phyloP scores from a whole-genome alignment of 2,888 invertebrate species.

The Parnassius smintheus region DNA sequence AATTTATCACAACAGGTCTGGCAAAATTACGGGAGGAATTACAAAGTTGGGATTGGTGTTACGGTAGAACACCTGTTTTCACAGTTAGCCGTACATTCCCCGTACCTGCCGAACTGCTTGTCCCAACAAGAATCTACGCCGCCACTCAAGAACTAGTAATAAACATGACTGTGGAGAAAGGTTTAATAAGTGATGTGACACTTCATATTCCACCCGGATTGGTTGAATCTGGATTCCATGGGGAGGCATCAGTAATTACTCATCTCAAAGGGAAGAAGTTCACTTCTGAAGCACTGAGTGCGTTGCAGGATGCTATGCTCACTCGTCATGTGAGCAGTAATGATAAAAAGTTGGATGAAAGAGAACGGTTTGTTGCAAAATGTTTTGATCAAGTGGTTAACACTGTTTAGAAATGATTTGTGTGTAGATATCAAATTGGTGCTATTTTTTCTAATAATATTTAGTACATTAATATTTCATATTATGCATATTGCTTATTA shows the following conservation, averaged over 20 bases:
- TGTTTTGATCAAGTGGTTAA: slow-evolving; percentile 84
- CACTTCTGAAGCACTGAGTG: slow-evolving; percentile 82
- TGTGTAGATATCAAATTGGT: slow-evolving; percentile 31
- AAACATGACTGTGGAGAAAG: slow-evolving; percentile 83
- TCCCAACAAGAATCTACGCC: slow-evolving; percentile 59
- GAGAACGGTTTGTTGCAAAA: slow-evolving; percentile 83
- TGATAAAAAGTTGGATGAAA: slow-evolving; percentile 69
- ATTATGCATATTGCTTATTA: not conserved
- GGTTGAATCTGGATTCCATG: slow-evolving; percentile 80
- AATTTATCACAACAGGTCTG: slow-evolving; percentile 78
- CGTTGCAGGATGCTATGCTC: slow-evolving; percentile 79
- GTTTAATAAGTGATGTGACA: slow-evolving; percentile 84
- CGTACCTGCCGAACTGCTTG: slow-evolving; percentile 78
- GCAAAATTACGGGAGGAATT: slow-evolving; percentile 85
- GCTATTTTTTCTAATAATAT: slow-evolving; percentile 32
- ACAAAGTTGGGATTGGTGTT: slow-evolving; percentile 93
- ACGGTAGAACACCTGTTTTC: slow-evolving; percentile 93
- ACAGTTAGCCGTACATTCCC: slow-evolving; percentile 84
- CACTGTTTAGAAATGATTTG: slow-evolving; percentile 55
- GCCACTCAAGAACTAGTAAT: slow-evolving; percentile 80
- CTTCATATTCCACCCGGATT: slow-evolving; percentile 83
- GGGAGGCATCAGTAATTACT: slow-evolving; percentile 84
- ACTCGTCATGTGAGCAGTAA: slow-evolving; percentile 58
- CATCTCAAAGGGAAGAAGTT: slow-evolving; percentile 84
- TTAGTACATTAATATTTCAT: slow-evolving; percentile 8